Evolutionary conservation across 2,113 vertebrate genomes (phyloP).

Genomic region (Hemichromis elongatus): DNA sequence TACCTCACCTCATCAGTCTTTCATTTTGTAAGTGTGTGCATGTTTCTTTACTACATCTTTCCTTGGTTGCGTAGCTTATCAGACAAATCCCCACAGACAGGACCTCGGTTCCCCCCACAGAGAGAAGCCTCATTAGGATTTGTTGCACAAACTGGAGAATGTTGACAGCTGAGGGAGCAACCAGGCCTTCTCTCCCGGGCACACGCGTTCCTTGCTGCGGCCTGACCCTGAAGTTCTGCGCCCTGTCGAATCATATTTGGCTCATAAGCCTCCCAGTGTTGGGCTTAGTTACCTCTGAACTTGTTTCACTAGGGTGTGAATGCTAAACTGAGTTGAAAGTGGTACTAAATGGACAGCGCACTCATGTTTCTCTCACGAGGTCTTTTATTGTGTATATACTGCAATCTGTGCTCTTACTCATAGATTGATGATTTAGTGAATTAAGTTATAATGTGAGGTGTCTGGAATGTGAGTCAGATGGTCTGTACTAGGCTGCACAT

Average conservation of each 20-base stretch:
- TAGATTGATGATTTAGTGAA: background rate
- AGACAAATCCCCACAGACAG: conserved; percentile 40
- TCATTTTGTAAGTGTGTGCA: background rate
- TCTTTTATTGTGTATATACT: background rate
- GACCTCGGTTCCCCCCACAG: conserved; percentile 20
- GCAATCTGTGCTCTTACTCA: background rate
- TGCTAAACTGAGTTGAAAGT: background rate
- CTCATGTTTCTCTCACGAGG: background rate
- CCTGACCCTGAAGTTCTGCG: conserved; percentile 43
- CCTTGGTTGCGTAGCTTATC: conserved; percentile 20
- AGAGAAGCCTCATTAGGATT: conserved; percentile 61
- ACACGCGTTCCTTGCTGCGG: conserved; percentile 46
- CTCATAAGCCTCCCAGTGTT: conserved; percentile 30
- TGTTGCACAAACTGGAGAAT: conserved; percentile 51
- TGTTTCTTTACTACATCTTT: conserved; percentile 22
- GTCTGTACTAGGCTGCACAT: background rate
- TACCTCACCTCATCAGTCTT: background rate
- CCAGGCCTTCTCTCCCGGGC: conserved; percentile 6
- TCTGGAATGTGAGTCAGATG: background rate
- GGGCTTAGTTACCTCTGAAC: conserved; percentile 27
- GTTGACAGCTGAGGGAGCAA: conserved; percentile 20
- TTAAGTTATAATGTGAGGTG: background rate
- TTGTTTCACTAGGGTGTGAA: background rate
- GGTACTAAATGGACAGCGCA: conserved; percentile 5
- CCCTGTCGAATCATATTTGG: conserved; percentile 61